Evolutionary conservation across 2,888 invertebrate species (phyloP), one percentile per base, ranked within the genome.

Genomic region (Nomada lathburiana): DNA sequence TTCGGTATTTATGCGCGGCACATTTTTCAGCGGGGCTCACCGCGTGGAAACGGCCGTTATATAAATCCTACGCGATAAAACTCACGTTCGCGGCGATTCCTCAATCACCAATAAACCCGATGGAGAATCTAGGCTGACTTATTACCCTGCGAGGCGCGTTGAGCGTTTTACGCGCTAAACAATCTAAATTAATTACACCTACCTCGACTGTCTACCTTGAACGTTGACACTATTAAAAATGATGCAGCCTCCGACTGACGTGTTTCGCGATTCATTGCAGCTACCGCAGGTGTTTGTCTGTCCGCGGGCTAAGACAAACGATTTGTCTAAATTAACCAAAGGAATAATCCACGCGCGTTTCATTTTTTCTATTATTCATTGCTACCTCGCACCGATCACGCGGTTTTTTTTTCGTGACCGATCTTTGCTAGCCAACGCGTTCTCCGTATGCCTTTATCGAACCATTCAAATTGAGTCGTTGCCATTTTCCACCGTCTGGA

Each of bases 1-100:
- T 83, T 83, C 83, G 80, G 84, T 87, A 81, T 87, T 87, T 71
- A 83, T 80, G 77, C 78, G 60, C 77, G 78, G 63, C 76, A 68
- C 71, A 80, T 86, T 87, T 86, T 80, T 78, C 80, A 75, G 26
- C 69, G 74, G 59, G 63, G 67, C 74, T 71, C 65, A 26, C 73
- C 26, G 42, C 13, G 10, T 1, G 55, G 20, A n/a, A 55, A 50
- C 36, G 20, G 16, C 9, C 65, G 50, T 47, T 70, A 78, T 68
- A 75, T 53, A 77, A 67, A 77, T 77, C 65, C 50, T 18, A 18
- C 10, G 52, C 64, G 76, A 77, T 77, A 73, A 72, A 73, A 60
- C 50, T 20, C 26, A 23, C 4, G 67, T 42, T 20, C 20, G n/a
- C 42, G 42, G 13, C 26, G 23, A 67, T 59, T 67, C 53, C 74